Evolutionary conservation across 2,888 invertebrate species (phyloP), one percentile per base, ranked within the genome.

Genomic region (Hemistola chrysoprasaria): DNA sequence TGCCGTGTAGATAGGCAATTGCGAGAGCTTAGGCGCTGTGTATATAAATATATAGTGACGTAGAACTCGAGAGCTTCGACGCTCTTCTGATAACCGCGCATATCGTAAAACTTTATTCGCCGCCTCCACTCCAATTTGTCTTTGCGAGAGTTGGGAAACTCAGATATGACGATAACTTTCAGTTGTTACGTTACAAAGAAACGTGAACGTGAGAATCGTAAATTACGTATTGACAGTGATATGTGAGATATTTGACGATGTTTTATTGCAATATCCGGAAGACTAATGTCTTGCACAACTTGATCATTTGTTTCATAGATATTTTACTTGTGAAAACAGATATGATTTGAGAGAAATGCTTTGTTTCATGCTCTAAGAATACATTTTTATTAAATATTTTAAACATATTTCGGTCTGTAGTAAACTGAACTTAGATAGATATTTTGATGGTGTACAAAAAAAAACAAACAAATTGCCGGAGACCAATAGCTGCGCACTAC

Each of bases 71-170:
- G 57, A 65, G 60, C 66, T 65, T 65, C 71, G 65, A 63, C 70
- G 67, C 65, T 66, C 70, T 74, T 64, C 76, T 77, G 81, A 83
- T 84, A 83, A 83, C 79, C 74, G 69, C 70, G 74, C 78, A 74
- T 78, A 78, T 80, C 81, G 77, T 78, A 79, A 79, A 82, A 84
- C 78, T 84, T 81, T 83, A 78, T 79, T 79, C 78, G 74, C 75
- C 73, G 71, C 75, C 76, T 73, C 73, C 68, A 62, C 72, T 74
- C 66, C 75, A 78, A 84, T 80, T 82, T 81, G 78, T 81, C 80
- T 77, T 76, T 63, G 70, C 66, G 59, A 72, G 76, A 83, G 64
- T 78, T 82, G 64, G 59, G 65, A 44, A 71, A 72, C 70, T 73
- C 72, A 70, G 74, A 75, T 76, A 77, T 71, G 70, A 70, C 71